Conservation (phyloP, 1,140 invertebrate species). For the Brachionus manjavacas region DNA sequence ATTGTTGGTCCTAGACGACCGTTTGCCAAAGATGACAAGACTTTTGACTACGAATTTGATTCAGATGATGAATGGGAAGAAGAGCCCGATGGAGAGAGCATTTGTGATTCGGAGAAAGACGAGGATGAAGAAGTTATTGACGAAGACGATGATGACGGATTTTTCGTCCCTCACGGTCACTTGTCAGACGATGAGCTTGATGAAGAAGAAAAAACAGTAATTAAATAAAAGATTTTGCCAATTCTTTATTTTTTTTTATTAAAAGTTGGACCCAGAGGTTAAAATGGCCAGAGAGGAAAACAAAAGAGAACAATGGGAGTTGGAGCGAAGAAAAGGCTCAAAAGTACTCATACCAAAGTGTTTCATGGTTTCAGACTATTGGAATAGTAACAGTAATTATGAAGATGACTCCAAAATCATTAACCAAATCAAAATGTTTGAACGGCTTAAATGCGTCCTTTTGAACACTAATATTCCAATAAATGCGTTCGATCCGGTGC, state of each 20-base stretch:
- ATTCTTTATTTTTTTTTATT: neutral
- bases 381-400: neutral
- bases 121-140: slow-evolving; percentile 26
- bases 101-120: slow-evolving; percentile 6
- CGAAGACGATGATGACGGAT: slow-evolving; percentile 36
- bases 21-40: slow-evolving; percentile 12
- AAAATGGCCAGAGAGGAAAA: slow-evolving; percentile 3
- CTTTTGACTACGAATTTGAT: slow-evolving; percentile 40
- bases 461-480: neutral
- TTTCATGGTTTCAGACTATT: slow-evolving; percentile 35
- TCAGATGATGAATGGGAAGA: slow-evolving; percentile 43
- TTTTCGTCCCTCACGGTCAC: slow-evolving; percentile 42
- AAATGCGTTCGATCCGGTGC: neutral
- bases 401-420: slow-evolving; percentile 2
- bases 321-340: slow-evolving; percentile 18
- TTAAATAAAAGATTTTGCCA: no score
- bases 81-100: slow-evolving; percentile 36
- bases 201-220: slow-evolving; percentile 39
- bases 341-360: slow-evolving; percentile 5
- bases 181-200: slow-evolving; percentile 42
- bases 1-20: slow-evolving; percentile 28
- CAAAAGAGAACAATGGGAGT: slow-evolving; percentile 34
- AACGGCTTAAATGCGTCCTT: neutral
- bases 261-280: slow-evolving; percentile 16
- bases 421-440: slow-evolving; percentile 3